These are phyloP conservation scores for Delichon dasypus DNA, from an alignment of 2,797 vertebrate genomes.

Conservation along the genomic window DNA sequence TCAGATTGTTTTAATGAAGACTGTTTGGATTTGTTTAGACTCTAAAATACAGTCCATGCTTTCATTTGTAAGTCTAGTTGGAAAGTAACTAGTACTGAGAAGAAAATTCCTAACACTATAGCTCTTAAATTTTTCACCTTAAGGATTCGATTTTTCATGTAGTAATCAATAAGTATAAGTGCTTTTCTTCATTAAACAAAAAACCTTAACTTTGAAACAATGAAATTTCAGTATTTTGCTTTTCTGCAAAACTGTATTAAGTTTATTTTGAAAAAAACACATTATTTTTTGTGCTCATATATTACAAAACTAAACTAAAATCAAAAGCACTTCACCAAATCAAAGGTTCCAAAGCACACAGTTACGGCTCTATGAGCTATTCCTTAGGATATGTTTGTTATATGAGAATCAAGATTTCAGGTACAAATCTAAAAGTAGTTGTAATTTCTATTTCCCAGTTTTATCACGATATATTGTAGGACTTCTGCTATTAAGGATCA, in stretches of 20 bases:
- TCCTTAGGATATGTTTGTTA: not conserved
- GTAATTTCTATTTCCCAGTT: not conserved
- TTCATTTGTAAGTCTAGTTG: not conserved
- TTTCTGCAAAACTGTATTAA: not conserved
- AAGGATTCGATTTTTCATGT: not conserved
- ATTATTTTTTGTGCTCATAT: not conserved
- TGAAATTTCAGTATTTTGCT: not conserved
- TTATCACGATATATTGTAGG: not conserved
- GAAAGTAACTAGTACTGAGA: not conserved
- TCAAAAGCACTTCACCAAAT: not conserved
- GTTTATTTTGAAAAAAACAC: not conserved
- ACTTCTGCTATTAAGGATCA: not conserved
- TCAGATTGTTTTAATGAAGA: not conserved
- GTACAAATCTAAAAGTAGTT: not conserved
- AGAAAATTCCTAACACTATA: not conserved
- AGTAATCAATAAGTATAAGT: not conserved
- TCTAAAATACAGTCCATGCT: not conserved
- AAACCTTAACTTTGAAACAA: not conserved
- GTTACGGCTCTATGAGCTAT: not conserved
- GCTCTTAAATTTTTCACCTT: not conserved
- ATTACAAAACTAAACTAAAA: not conserved
- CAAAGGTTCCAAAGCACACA: not conserved
- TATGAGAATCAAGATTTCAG: rapidly evolving
- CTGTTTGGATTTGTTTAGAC: not conserved
- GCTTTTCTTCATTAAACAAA: not conserved